Conservation (phyloP, 2,888 invertebrate genomes). For the Synanthedon tipuliformis region DNA sequence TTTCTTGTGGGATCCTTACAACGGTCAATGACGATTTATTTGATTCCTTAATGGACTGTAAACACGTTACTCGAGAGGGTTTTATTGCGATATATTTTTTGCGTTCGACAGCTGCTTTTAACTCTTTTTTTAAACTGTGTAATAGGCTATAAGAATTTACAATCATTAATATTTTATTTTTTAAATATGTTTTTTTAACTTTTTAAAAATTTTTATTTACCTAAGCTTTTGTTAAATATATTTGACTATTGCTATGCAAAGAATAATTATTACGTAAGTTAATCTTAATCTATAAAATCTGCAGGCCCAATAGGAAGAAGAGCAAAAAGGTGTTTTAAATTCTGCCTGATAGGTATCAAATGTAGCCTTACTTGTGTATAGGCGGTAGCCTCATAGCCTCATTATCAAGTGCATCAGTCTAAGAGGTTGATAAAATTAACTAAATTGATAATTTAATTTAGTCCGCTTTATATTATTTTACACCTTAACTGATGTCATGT, state of each 20-base stretch:
- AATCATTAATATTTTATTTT: too few relatives aligned
- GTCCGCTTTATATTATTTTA: background rate
- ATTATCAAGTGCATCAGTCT: too few relatives aligned
- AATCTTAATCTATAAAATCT: too few relatives aligned
- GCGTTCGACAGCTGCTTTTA: background rate
- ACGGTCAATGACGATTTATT: slow-evolving; percentile 30
- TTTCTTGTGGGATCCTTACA: slow-evolving; percentile 41
- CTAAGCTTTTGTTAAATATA: background rate
- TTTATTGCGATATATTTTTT: background rate
- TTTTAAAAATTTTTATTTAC: slow-evolving; percentile 6
- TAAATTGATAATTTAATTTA: background rate
- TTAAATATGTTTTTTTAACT: background rate
- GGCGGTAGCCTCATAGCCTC: too few relatives aligned
- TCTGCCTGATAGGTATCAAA: too few relatives aligned
- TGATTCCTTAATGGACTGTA: slow-evolving; percentile 39
- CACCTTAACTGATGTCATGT: background rate
- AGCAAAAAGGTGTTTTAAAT: too few relatives aligned
- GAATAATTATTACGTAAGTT: too few relatives aligned
- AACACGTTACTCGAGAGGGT: slow-evolving; percentile 4
- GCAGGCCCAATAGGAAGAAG: too few relatives aligned
- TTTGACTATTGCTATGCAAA: background rate
- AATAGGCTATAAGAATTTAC: background rate
- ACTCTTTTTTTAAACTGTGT: background rate
- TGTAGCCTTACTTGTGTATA: too few relatives aligned
- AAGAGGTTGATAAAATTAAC: too few relatives aligned